A percentile compares a stretch with the other conserved stretches of the same genome.
Evolutionary conservation across 1,140 invertebrate species (phyloP).

Genomic region (Sminthurides bifidus): DNA sequence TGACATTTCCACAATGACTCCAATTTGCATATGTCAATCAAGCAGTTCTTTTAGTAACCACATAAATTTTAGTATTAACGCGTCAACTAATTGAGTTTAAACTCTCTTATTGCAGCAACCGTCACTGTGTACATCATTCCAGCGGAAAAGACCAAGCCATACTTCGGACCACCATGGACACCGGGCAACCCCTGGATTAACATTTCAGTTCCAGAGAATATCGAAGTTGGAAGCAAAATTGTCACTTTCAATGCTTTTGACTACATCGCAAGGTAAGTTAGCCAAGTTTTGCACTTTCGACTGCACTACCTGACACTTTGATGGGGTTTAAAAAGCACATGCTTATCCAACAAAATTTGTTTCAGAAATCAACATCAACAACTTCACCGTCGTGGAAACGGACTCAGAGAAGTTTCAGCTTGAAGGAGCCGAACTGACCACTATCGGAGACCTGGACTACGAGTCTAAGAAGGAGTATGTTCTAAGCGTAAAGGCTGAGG

Average conservation of each 20-base stretch:
- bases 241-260: conserved; percentile 62
- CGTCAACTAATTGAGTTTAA: too few relatives aligned
- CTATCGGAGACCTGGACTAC: conserved; percentile 15
- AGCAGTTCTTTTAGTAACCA: too few relatives aligned
- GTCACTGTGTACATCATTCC: conserved; percentile 68
- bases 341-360: conserved; percentile 7
- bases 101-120: conserved; percentile 45
- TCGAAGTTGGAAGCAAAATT: conserved; percentile 60
- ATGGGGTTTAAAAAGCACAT: not conserved
- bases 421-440: conserved; percentile 19
- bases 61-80: too few relatives aligned
- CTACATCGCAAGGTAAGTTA: conserved; percentile 49
- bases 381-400: conserved; percentile 34
- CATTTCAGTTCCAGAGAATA: conserved; percentile 59
- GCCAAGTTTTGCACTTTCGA: conserved; percentile 29
- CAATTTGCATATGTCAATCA: too few relatives aligned
- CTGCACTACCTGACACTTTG: not conserved
- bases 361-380: conserved; percentile 33
- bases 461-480: conserved; percentile 58
- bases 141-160: conserved; percentile 62
- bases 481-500: conserved; percentile 59
- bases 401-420: conserved; percentile 19
- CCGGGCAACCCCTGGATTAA: conserved; percentile 49
- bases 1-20: not conserved
- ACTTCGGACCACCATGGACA: conserved; percentile 51